Evolutionary conservation across 2,888 invertebrate species (phyloP).

Genomic region (Meta bourneti): DNA sequence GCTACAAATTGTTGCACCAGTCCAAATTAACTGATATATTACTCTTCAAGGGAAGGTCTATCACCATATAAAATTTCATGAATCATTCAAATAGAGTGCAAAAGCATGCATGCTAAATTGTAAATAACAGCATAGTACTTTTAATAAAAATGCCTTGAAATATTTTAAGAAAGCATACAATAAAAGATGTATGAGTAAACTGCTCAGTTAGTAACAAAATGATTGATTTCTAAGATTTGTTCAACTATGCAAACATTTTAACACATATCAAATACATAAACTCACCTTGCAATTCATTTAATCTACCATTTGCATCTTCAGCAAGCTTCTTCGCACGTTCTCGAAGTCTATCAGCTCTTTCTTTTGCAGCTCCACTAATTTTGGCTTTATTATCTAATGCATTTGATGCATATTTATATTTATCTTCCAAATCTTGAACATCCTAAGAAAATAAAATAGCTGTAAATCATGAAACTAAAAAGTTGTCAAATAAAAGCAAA

Average conservation of each 20-base stretch:
- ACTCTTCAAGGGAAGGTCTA: no score
- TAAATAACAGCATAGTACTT: no score
- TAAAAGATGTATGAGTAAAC: no score
- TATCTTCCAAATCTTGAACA: constrained; percentile 83
- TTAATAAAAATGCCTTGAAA: no score
- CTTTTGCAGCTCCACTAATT: constrained; percentile 89
- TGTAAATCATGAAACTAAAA: not conserved
- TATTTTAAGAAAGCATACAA: no score
- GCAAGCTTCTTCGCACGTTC: constrained; percentile 91
- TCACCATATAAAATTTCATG: no score
- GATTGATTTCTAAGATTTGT: no score
- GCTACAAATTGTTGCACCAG: no score
- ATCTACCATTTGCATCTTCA: constrained; percentile 88
- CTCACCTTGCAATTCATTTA: constrained; percentile 81
- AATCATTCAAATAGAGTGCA: no score
- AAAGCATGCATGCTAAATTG: no score
- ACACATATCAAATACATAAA: not conserved
- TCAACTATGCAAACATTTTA: not conserved
- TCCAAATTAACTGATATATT: no score
- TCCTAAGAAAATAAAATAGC: constrained; percentile 50
- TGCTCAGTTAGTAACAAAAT: no score
- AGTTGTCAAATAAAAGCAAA: not conserved
- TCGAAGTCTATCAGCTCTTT: constrained; percentile 88
- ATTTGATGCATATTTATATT: constrained; percentile 87
- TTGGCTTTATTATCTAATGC: constrained; percentile 86